These are phyloP conservation scores for Orthosia cruda DNA, from an alignment of 2,888 invertebrate species.

Conservation along the genomic window DNA sequence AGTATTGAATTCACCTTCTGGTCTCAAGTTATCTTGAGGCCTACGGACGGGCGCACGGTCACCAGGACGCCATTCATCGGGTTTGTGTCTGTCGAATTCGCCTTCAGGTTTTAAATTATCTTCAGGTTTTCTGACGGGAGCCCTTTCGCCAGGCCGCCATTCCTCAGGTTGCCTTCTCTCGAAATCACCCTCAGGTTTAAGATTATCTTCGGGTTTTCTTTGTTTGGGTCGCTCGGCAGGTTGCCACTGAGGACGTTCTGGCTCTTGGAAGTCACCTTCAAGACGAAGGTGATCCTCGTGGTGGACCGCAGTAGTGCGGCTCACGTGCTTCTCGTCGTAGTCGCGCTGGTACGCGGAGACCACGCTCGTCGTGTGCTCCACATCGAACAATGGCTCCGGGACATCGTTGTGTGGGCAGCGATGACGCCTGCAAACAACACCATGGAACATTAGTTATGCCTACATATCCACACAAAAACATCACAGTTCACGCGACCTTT, in stretches of 20 bases:
- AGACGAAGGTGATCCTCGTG: slow-evolving; percentile 94
- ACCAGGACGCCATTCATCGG: slow-evolving; percentile 84
- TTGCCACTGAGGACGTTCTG: slow-evolving; percentile 88
- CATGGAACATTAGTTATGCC: slow-evolving; percentile 3
- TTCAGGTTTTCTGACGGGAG: slow-evolving; percentile 83
- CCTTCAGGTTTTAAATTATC: slow-evolving; percentile 92
- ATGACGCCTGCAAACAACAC: slow-evolving; percentile 93
- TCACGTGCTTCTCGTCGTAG: slow-evolving; percentile 93
- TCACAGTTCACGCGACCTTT: no score
- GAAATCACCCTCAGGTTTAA: slow-evolving; percentile 91
- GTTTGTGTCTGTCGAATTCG: slow-evolving; percentile 83
- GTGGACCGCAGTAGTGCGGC: slow-evolving; percentile 91
- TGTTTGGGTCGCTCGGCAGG: slow-evolving; percentile 92
- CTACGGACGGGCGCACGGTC: slow-evolving; percentile 87
- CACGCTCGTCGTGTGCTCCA: slow-evolving; percentile 91
- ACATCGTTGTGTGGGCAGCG: slow-evolving; percentile 95
- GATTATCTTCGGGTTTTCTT: slow-evolving; percentile 92
- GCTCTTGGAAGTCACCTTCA: slow-evolving; percentile 93
- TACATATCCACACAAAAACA: neutral
- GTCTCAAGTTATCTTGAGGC: slow-evolving; percentile 88
- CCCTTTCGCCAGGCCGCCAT: slow-evolving; percentile 90
- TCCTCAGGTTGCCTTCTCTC: slow-evolving; percentile 85
- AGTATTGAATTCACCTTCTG: slow-evolving; percentile 71
- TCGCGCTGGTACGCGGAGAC: slow-evolving; percentile 93
- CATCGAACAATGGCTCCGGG: slow-evolving; percentile 92